A percentile compares a stretch with the other conserved stretches of the same genome.
Evolutionary conservation across 2,797 vertebrate species (phyloP).

Genomic region (Tamandua tetradactyla): DNA sequence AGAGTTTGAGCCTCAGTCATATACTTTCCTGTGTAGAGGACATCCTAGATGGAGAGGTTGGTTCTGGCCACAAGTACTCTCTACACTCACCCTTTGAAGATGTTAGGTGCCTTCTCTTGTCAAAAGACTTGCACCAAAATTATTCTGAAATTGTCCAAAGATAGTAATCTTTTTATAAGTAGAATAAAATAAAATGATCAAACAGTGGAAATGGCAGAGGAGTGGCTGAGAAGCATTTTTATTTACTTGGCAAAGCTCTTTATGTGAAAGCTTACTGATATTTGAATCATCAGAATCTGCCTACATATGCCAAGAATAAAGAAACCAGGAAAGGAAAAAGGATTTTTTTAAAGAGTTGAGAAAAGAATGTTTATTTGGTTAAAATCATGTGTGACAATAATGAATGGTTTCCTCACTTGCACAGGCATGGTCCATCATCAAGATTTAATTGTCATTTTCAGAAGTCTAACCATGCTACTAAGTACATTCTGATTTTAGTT

Average conservation of each 20-base stretch:
- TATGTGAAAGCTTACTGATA: not conserved
- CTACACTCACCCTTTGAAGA: not conserved
- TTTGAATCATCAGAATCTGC: not conserved
- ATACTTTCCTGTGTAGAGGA: not conserved
- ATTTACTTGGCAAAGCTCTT: not conserved
- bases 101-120: not conserved
- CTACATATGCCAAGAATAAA: not conserved
- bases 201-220: not conserved
- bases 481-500: not conserved
- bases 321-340: not conserved
- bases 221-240: fast-evolving
- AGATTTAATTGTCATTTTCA: not conserved
- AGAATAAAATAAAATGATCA: not conserved
- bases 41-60: not conserved
- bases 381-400: not conserved
- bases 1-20: not conserved
- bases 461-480: not conserved
- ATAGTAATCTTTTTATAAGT: not conserved
- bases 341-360: not conserved
- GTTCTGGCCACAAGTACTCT: not conserved
- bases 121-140: no score
- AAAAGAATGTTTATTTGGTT: not conserved
- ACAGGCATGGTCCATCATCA: not conserved
- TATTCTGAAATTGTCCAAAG: not conserved
- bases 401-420: not conserved